Conservation (phyloP, 2,113 vertebrate genomes). For the Crotophaga sulcirostris region DNA sequence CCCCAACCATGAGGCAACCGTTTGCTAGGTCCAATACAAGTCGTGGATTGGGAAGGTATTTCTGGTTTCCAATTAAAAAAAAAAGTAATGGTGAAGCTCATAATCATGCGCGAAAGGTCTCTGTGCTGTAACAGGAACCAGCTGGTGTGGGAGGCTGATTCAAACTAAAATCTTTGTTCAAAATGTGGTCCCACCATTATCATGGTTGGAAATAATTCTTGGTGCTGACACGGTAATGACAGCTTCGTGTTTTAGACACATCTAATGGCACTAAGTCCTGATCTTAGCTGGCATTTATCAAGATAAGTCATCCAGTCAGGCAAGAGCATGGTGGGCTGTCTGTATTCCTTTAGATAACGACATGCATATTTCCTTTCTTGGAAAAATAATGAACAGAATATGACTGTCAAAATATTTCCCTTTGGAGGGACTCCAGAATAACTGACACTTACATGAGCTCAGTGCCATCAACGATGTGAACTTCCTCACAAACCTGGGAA, state of each 20-base stretch:
- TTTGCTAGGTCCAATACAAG: slow-evolving; percentile 19
- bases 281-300: slow-evolving; percentile 67
- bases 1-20: slow-evolving; percentile 1
- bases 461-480: neutral
- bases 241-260: slow-evolving; percentile 62
- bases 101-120: slow-evolving; percentile 42
- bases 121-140: slow-evolving; percentile 46
- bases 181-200: slow-evolving; percentile 47
- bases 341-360: slow-evolving; percentile 38
- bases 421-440: slow-evolving; percentile 47
- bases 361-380: slow-evolving; percentile 24
- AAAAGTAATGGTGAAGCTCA: neutral
- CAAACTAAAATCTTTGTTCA: slow-evolving; percentile 44
- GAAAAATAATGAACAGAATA: slow-evolving; percentile 49
- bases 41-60: slow-evolving; percentile 37
- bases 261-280: slow-evolving; percentile 62
- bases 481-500: neutral
- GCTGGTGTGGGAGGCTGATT: slow-evolving; percentile 38
- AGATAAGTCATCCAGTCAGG: slow-evolving; percentile 56
- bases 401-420: slow-evolving; percentile 58
- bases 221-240: slow-evolving; percentile 64
- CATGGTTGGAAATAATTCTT: slow-evolving; percentile 48
- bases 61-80: slow-evolving; percentile 49
- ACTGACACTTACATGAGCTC: slow-evolving; percentile 32
- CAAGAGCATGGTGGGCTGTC: slow-evolving; percentile 53